Percentiles rank a stretch among this genome's conserved stretches.
phyloP scores from a whole-genome alignment of 2,113 vertebrate genomes.

The Thamnophis sirtalis region DNA sequence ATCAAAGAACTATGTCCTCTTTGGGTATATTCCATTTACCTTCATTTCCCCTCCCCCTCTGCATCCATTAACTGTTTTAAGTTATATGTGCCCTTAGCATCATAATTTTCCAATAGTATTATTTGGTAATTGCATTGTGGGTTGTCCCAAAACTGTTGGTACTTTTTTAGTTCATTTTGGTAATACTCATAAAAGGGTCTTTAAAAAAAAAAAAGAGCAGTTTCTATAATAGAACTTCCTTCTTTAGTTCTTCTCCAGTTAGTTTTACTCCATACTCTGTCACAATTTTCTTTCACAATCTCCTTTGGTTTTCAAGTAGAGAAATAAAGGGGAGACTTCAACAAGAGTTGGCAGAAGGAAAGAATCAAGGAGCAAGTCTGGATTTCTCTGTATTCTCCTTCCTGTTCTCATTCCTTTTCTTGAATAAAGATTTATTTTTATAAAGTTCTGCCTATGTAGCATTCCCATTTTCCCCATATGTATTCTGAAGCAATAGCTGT shows the following conservation, averaged over 20 bases:
- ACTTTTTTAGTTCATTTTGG: background rate
- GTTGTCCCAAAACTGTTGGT: background rate
- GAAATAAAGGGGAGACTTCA: background rate
- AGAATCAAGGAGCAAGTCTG: background rate
- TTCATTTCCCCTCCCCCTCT: background rate
- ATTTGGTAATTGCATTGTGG: background rate
- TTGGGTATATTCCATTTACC: background rate
- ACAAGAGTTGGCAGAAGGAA: background rate
- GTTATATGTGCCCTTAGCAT: background rate
- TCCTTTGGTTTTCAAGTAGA: background rate
- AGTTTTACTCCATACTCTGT: background rate
- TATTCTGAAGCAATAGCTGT: background rate
- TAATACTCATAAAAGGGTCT: background rate
- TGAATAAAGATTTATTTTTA: background rate
- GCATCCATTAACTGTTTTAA: background rate
- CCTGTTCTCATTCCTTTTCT: background rate
- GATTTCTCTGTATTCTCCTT: background rate
- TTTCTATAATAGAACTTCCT: background rate
- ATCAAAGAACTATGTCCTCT: background rate
- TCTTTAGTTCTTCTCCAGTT: background rate
- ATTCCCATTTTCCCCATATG: background rate
- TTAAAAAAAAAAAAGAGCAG: background rate
- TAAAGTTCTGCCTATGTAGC: background rate
- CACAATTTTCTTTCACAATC: background rate
- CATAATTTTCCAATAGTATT: background rate